Base-by-base conservation (phyloP, 2,888 invertebrate species). In the Sthenelais limicola region DNA sequence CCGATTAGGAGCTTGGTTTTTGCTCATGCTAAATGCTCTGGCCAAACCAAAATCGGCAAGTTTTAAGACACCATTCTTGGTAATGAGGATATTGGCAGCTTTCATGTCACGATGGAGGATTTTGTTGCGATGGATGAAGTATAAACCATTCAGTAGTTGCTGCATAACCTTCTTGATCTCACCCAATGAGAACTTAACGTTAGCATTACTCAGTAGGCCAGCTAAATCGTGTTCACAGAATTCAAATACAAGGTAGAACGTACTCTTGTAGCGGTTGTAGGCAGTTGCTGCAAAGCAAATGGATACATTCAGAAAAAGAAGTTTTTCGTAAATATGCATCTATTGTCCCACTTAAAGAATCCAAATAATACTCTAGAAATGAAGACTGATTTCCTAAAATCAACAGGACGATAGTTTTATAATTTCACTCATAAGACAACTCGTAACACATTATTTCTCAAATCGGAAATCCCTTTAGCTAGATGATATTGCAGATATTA, bases 141-240 rank as follows among this genome's bases (percentile, higher is more conserved):
- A 97, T 0, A 99, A 90, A 3, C 97, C 95, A 85, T 95, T 94
- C 1, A 95, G 88, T 56, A 95, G 88, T 83, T 94, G 94, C 85
- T 74, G 77, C 75, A 79, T 79, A 21, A 79, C 76, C 88, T 96
- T 96, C 85, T 99, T 99, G 33, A 98, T 97, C 89, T 98, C 98
- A 0, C 96, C 97, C 81, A 98, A 91, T 82, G 93, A 95, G 86
- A 99, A 98, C 90, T 97, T 97, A 0, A 99, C 97, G 86, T 96
- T 95, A 21, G 93, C 93, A 87, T 98, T 98, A 0, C 96, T 97
- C 9, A 99, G 87, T 49, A 99, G 90, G 0, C 98, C 99, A 5
- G 98, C 98, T 78, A 99, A 90, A 89, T 99, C 99, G 84, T 99
- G 98, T 85, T 99, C 98, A 86, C 97, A 98, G 85, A 98, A 99